A percentile compares a stretch with the other conserved stretches of the same genome.
Conservation (phyloP, 2,113 vertebrate genomes). For the Apteryx mantelli region DNA sequence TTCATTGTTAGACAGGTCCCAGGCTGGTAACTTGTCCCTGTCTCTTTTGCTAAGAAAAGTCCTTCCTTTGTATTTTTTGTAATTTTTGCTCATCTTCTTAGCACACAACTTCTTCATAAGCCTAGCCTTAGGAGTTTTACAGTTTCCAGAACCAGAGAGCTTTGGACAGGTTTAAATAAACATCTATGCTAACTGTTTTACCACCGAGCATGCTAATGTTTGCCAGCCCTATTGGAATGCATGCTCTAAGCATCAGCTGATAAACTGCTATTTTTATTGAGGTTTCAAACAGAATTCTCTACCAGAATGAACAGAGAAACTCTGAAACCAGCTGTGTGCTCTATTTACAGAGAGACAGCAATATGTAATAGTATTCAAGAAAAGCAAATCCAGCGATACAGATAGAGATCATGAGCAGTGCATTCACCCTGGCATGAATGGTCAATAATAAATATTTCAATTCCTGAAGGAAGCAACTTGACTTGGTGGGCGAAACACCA, state of each 20-base stretch:
- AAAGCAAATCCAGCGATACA: background rate
- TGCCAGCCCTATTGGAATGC: background rate
- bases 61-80: background rate
- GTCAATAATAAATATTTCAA: background rate
- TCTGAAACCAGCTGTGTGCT: background rate
- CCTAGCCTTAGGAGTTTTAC: background rate
- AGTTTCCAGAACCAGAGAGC: slow-evolving; percentile 2
- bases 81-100: slow-evolving; percentile 39
- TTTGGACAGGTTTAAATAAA: slow-evolving; percentile 28
- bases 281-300: background rate
- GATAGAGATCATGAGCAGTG: background rate
- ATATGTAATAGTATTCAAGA: background rate
- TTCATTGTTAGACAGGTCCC: background rate
- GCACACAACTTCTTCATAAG: background rate
- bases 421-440: background rate
- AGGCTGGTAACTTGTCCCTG: background rate
- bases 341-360: background rate
- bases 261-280: slow-evolving; percentile 12
- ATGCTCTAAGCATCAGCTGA: slow-evolving; percentile 3
- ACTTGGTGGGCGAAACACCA: background rate
- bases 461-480: background rate
- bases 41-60: background rate
- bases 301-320: background rate
- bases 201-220: background rate
- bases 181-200: background rate